A percentile compares a stretch with the other conserved stretches of the same genome.
Evolutionary conservation across 2,888 invertebrate genomes (phyloP).

Genomic region (Morpho deidamia): DNA sequence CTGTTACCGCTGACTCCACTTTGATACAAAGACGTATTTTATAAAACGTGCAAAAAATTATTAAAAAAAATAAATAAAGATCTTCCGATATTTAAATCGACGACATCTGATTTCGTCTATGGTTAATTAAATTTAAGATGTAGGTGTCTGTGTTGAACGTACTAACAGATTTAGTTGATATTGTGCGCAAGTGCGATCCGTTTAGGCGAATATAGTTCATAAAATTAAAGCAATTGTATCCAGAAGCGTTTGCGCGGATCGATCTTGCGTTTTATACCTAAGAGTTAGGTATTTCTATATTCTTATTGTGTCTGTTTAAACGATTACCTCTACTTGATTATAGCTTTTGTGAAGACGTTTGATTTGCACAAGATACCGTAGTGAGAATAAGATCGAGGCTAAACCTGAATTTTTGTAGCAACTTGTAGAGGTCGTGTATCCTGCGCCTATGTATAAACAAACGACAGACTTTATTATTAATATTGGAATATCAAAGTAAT

Average conservation of each 20-base stretch:
- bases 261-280: slow-evolving; percentile 36
- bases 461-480: neutral
- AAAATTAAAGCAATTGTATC: slow-evolving; percentile 19
- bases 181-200: slow-evolving; percentile 34
- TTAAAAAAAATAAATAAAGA: slow-evolving; percentile 54
- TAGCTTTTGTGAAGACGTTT: slow-evolving; percentile 73
- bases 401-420: slow-evolving; percentile 37
- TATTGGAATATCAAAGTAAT: neutral
- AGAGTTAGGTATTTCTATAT: slow-evolving; percentile 71
- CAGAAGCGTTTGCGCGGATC: slow-evolving; percentile 13
- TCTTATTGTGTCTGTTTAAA: slow-evolving; percentile 75
- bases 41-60: slow-evolving; percentile 58
- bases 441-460: slow-evolving; percentile 6
- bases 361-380: slow-evolving; percentile 74
- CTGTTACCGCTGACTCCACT: slow-evolving; percentile 70
- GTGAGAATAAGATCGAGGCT: slow-evolving; percentile 53
- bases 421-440: slow-evolving; percentile 15
- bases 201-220: slow-evolving; percentile 6
- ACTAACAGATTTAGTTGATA: slow-evolving; percentile 73
- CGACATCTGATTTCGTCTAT: slow-evolving; percentile 70
- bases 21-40: slow-evolving; percentile 77
- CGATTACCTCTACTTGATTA: slow-evolving; percentile 69
- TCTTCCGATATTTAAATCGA: slow-evolving; percentile 69
- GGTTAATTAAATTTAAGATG: slow-evolving; percentile 72
- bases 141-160: slow-evolving; percentile 74